Conservation (phyloP, 2,113 vertebrate genomes). For the Ardeotis arabs region DNA sequence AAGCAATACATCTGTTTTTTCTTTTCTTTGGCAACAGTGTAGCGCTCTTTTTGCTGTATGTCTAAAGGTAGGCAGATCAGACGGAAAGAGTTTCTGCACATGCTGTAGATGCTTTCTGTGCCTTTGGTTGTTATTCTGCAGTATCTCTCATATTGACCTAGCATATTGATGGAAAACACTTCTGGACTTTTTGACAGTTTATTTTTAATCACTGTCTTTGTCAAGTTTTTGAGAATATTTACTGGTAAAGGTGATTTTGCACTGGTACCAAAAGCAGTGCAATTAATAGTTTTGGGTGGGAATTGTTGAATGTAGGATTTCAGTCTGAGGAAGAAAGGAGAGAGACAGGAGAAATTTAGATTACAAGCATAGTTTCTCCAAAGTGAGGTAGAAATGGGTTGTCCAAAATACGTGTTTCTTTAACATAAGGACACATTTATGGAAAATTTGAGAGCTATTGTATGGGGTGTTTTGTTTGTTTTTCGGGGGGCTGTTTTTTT, state of each 20-base stretch:
- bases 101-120: neutral
- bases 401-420: neutral
- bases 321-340: neutral
- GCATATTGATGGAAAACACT: neutral
- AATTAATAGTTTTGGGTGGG: neutral
- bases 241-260: neutral
- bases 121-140: neutral
- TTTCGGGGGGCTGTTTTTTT: neutral
- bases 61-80: neutral
- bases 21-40: neutral
- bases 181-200: neutral
- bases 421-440: neutral
- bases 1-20: neutral
- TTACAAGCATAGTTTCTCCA: neutral
- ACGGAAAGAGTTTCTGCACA: neutral
- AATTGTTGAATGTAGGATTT: neutral
- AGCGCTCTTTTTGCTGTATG: neutral
- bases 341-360: neutral
- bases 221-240: neutral
- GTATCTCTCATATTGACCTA: neutral
- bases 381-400: neutral
- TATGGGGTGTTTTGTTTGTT: neutral
- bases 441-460: neutral
- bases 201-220: neutral
- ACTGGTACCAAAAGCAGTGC: neutral